phyloP scores from a whole-genome alignment of 2,797 vertebrate species.

The Lutjanus argentimaculatus region DNA sequence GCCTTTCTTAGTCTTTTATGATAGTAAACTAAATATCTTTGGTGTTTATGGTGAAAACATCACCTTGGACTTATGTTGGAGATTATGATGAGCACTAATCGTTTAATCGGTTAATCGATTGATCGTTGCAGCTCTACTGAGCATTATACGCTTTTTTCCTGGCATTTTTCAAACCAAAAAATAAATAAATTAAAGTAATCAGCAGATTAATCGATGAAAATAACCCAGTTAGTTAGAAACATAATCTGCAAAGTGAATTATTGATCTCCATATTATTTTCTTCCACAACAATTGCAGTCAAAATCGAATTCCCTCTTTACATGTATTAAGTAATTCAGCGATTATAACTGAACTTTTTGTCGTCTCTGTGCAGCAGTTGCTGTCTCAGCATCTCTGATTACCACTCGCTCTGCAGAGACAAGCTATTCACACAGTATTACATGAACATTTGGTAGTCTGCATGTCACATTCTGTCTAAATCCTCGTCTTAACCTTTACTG shows the following conservation, averaged over 20 bases:
- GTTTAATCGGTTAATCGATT: too few species aligned
- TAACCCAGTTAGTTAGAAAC: not conserved
- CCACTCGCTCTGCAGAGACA: slow-evolving; percentile 16
- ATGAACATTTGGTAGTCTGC: slow-evolving; percentile 17
- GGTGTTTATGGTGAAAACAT: too few species aligned
- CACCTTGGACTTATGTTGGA: too few species aligned
- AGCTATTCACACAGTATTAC: slow-evolving; percentile 30
- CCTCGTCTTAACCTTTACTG: slow-evolving; percentile 43
- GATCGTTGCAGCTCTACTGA: too few species aligned
- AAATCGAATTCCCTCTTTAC: not conserved
- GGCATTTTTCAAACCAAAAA: too few species aligned
- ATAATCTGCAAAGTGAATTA: not conserved
- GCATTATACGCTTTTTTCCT: not conserved
- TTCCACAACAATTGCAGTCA: not conserved
- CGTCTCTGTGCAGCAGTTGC: slow-evolving; percentile 17
- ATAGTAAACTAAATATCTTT: too few species aligned
- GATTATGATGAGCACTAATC: too few species aligned
- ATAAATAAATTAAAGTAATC: not conserved
- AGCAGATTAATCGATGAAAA: not conserved
- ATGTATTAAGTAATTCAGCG: not conserved
- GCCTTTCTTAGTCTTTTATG: too few species aligned
- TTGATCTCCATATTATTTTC: not conserved
- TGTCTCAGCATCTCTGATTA: slow-evolving; percentile 4
- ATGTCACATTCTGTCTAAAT: slow-evolving; percentile 52
- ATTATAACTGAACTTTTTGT: not conserved